Evolutionary conservation across 2,888 invertebrate genomes (phyloP), one percentile per base, ranked within the genome.

Genomic region (Syrphus vitripennis): DNA sequence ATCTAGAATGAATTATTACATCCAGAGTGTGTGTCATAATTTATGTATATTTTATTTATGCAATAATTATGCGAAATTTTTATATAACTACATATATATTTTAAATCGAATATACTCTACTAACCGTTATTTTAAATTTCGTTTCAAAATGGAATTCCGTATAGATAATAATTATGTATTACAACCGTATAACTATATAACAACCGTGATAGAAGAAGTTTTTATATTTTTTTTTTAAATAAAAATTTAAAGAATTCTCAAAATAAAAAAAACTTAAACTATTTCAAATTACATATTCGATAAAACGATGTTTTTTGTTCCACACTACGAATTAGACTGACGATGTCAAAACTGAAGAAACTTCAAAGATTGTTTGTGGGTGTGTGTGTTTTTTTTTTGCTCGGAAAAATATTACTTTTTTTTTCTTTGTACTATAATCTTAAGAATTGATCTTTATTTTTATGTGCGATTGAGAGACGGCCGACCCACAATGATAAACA

Each of bases 321-420:
- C 75, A 67, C 83, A 45, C 75, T 72, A 67, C 83, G 50, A 80
- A 76, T 72, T 53, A 67, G 59, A 84, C 83, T 84, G 83, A 76
- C 10, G 67, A 71, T 70, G 21, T 10, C 29, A 61, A 61, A 29
- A 50, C 65, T 69, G 37, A 63, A 45, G 19, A 42, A 69, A 45
- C 42, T 29, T 63, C 67, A 26, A 70, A 67, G 48, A 74, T 79
- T 42, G 65, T 31, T 63, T 42, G 63, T 67, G 57, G 59, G 50
- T 69, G 55, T 74, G 48, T 59, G n/a, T n/a, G n/a, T n/a, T n/a
- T n/a, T n/a, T n/a, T n/a, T 74, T 63, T 50, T 34, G 34, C 50
- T 67, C 34, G 34, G 67, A 50, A 57, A 67, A 59, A 50, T 65
- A 24, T 26, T 9, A 12, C 9, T 42, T 42, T 10, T 14, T 5